Evolutionary conservation across 2,113 vertebrate genomes (phyloP).

Genomic region (Lepus americanus): DNA sequence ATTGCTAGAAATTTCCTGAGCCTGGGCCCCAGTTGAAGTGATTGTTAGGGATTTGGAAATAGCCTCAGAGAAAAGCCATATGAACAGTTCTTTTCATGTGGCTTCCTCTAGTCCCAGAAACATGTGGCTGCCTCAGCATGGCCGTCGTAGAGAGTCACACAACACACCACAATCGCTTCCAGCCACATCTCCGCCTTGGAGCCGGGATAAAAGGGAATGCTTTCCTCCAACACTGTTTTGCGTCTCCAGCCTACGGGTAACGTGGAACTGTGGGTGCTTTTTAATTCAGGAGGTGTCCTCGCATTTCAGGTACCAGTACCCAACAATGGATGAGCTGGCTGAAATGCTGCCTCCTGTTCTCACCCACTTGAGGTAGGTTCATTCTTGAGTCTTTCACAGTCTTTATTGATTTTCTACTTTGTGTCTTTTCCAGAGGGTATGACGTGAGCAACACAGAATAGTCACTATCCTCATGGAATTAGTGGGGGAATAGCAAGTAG

Average conservation of each 20-base stretch:
- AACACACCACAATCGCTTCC: background rate
- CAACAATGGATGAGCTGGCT: constrained; percentile 96
- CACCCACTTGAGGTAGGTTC: constrained; percentile 93
- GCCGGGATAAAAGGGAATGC: constrained; percentile 9
- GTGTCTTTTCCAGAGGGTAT: background rate
- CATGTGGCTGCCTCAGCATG: background rate
- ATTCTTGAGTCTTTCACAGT: background rate
- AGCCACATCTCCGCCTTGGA: background rate
- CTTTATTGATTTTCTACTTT: background rate
- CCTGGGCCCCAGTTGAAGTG: background rate
- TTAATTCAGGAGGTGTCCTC: background rate
- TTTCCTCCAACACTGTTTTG: constrained; percentile 24
- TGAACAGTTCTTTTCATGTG: background rate
- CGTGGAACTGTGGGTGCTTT: background rate
- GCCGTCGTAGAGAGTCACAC: background rate
- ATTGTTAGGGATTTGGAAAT: constrained; percentile 43
- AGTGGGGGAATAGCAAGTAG: background rate
- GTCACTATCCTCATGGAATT: background rate
- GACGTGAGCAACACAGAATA: constrained; percentile 2
- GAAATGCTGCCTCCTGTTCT: constrained; percentile 96
- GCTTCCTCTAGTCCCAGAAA: constrained; percentile 32
- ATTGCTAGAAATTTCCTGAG: constrained; percentile 15
- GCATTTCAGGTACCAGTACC: constrained; percentile 94
- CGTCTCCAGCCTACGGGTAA: background rate
- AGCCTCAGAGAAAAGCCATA: background rate